These are phyloP conservation scores for Archocentrus centrarchus DNA, from an alignment of 2,113 vertebrate genomes.

Conservation along the genomic window DNA sequence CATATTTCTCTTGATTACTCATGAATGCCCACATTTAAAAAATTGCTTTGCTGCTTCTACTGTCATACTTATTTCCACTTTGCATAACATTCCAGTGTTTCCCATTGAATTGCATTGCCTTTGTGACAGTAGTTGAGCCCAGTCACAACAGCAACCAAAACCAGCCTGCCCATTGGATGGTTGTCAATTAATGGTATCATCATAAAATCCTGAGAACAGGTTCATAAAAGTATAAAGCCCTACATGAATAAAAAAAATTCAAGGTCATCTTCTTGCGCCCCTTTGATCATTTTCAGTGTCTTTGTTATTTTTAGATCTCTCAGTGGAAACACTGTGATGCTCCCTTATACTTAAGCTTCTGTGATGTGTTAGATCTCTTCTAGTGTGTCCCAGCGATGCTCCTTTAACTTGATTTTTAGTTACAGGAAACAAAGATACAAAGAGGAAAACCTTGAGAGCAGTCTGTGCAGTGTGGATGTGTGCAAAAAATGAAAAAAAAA, in stretches of 20 bases:
- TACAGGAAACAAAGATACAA: neutral
- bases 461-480: neutral
- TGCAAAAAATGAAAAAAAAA: neutral
- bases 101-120: neutral
- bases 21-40: neutral
- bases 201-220: neutral
- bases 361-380: neutral
- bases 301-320: neutral
- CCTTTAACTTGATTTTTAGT: neutral
- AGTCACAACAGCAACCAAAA: neutral
- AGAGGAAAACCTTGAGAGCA: neutral
- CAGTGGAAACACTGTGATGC: neutral
- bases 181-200: neutral
- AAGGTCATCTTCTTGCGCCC: neutral
- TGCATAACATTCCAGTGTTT: neutral
- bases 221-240: neutral
- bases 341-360: neutral
- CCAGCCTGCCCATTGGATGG: neutral
- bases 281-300: neutral
- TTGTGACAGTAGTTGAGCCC: neutral
- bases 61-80: constrained; percentile 11
- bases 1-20: constrained; percentile 1
- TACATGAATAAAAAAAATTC: neutral
- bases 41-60: neutral
- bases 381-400: neutral